Evolutionary conservation across 1,140 invertebrate species (phyloP).

Genomic region (Pseudomyrmex concolor): DNA sequence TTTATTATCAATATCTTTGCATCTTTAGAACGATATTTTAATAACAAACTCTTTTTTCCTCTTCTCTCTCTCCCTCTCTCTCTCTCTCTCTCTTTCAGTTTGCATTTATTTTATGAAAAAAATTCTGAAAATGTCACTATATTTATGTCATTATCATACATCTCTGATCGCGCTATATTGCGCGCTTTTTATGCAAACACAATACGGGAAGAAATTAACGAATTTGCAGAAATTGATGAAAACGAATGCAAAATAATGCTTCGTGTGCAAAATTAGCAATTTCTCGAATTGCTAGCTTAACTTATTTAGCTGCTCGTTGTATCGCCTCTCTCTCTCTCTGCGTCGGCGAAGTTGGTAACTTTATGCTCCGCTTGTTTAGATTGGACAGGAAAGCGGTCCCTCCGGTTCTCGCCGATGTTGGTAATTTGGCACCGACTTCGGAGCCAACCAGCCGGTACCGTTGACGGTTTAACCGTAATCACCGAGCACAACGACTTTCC

Average conservation of each 20-base stretch:
- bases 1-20: neutral
- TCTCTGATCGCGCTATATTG: no score
- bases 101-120: no score
- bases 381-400: conserved; percentile 79
- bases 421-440: conserved; percentile 80
- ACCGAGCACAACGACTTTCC: conserved; percentile 63
- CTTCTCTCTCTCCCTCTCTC: no score
- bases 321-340: conserved; percentile 26
- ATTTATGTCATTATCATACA: no score
- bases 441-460: conserved; percentile 67
- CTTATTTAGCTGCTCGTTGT: conserved; percentile 74
- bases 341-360: conserved; percentile 82
- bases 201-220: no score
- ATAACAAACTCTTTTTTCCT: no score
- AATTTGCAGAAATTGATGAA: neutral
- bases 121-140: no score
- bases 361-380: conserved; percentile 82
- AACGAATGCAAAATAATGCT: neutral
- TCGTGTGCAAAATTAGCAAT: neutral
- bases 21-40: neutral
- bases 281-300: conserved; percentile 61
- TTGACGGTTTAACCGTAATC: conserved; percentile 70
- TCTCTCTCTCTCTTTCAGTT: no score
- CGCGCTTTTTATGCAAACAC: no score
- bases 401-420: conserved; percentile 77